A percentile compares a stretch with the other conserved stretches of the same genome.
Conservation (phyloP, 2,797 vertebrate genomes). For the Moxostoma hubbsi region DNA sequence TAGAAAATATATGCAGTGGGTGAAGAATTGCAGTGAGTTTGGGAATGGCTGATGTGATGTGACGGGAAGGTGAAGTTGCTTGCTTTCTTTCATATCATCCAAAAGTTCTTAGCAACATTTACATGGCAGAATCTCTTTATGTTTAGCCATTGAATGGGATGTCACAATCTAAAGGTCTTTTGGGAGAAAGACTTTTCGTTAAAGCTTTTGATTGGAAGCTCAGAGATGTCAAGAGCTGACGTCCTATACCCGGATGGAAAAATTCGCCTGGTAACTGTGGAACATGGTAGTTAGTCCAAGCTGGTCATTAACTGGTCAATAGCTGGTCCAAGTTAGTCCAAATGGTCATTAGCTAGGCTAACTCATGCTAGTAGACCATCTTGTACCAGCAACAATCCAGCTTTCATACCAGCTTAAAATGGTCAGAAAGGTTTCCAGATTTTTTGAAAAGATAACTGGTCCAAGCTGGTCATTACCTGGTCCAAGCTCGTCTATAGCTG, state of each 20-base stretch:
- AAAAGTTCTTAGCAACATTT: constrained; percentile 5
- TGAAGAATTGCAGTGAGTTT: constrained; percentile 57
- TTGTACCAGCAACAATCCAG: no score
- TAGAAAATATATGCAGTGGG: constrained; percentile 62
- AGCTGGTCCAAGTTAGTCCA: no score
- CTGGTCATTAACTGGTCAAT: background rate
- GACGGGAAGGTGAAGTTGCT: constrained; percentile 46
- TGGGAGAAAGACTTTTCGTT: background rate
- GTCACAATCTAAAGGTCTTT: no score
- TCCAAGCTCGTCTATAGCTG: no score
- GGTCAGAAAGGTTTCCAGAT: no score
- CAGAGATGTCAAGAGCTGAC: background rate
- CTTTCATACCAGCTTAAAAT: no score
- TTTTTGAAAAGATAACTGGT: no score
- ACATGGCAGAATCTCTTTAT: constrained; percentile 5
- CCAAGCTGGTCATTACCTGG: no score
- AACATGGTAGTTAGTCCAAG: background rate
- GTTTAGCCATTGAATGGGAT: constrained; percentile 16
- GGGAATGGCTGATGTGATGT: constrained; percentile 38
- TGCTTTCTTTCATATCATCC: constrained; percentile 23
- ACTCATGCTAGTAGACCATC: no score
- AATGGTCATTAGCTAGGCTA: no score
- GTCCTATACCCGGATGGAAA: no score
- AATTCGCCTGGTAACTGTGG: background rate
- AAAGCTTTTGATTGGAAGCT: background rate